These are phyloP conservation scores for Natator depressus DNA, from an alignment of 2,113 vertebrate species.

Conservation along the genomic window DNA sequence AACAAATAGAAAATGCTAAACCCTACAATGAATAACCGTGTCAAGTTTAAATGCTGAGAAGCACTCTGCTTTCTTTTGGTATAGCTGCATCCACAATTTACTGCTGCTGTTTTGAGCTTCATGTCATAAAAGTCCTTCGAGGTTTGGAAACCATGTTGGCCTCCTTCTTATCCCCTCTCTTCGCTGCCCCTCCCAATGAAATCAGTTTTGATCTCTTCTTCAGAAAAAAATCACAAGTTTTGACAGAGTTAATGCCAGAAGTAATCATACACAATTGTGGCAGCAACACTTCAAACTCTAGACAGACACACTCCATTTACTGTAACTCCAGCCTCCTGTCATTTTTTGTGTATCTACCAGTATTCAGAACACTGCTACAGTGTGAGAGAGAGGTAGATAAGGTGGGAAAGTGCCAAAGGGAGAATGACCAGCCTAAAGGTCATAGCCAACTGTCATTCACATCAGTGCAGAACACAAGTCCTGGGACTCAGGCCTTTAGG, in stretches of 20 bases:
- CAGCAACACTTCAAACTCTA: not conserved
- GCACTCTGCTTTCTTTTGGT: not conserved
- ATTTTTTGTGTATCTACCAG: not conserved
- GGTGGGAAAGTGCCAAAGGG: not conserved
- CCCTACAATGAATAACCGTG: not conserved
- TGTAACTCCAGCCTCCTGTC: not conserved
- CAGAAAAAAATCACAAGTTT: not conserved
- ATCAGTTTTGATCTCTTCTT: not conserved
- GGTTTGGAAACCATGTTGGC: not conserved
- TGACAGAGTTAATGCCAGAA: not conserved
- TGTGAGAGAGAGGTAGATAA: fast-evolving
- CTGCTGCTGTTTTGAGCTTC: not conserved
- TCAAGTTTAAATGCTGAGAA: not conserved
- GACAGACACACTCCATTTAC: not conserved
- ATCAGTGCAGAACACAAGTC: not conserved
- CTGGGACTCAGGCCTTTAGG: not conserved
- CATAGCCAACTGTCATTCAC: not conserved
- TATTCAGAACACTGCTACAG: fast-evolving
- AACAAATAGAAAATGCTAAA: not conserved
- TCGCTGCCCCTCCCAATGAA: not conserved
- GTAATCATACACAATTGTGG: not conserved
- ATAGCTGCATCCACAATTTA: not conserved
- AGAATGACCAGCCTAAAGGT: not conserved
- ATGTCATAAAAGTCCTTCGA: not conserved
- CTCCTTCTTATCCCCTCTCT: not conserved